Conservation (phyloP, 2,888 invertebrate species). For the Marasmarcha lunaedactyla region DNA sequence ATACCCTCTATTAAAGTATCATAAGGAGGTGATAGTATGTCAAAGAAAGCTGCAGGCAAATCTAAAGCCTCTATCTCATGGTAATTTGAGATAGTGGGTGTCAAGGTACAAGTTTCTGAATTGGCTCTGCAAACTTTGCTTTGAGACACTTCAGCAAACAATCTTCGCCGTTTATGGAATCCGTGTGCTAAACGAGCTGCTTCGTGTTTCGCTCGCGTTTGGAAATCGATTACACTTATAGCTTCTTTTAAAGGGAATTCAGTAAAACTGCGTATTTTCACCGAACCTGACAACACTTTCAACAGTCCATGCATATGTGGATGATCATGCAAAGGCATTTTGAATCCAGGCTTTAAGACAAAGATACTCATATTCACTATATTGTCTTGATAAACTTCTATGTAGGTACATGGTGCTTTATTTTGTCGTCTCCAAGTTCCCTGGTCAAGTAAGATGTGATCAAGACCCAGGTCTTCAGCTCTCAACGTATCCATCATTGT, state of each 20-base stretch:
- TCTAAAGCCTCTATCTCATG: slow-evolving; percentile 84
- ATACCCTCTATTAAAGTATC: slow-evolving; percentile 74
- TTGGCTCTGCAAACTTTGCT: slow-evolving; percentile 32
- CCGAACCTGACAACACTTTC: slow-evolving; percentile 80
- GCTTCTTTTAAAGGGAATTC: slow-evolving; percentile 41
- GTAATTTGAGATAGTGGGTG: slow-evolving; percentile 78
- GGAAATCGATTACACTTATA: slow-evolving; percentile 29
- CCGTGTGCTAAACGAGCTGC: slow-evolving; percentile 45
- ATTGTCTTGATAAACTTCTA: slow-evolving; percentile 85
- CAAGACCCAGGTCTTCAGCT: slow-evolving; percentile 77
- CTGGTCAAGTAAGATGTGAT: slow-evolving; percentile 60
- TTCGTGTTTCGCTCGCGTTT: slow-evolving; percentile 36
- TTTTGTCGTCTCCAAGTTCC: slow-evolving; percentile 49
- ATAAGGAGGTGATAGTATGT: slow-evolving; percentile 94
- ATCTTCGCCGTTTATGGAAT: slow-evolving; percentile 34
- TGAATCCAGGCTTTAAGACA: slow-evolving; percentile 80
- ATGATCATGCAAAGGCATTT: slow-evolving; percentile 92
- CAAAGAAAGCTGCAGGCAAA: slow-evolving; percentile 90
- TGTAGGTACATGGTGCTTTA: slow-evolving; percentile 86
- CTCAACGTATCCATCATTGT: slow-evolving; percentile 74
- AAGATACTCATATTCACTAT: slow-evolving; percentile 81
- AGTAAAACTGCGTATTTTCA: slow-evolving; percentile 68
- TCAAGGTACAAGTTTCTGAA: slow-evolving; percentile 73
- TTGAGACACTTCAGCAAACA: slow-evolving; percentile 44
- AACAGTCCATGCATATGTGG: slow-evolving; percentile 91